Evolutionary conservation across 2,113 vertebrate species (phyloP).

Genomic region (Australoheros scitulus): DNA sequence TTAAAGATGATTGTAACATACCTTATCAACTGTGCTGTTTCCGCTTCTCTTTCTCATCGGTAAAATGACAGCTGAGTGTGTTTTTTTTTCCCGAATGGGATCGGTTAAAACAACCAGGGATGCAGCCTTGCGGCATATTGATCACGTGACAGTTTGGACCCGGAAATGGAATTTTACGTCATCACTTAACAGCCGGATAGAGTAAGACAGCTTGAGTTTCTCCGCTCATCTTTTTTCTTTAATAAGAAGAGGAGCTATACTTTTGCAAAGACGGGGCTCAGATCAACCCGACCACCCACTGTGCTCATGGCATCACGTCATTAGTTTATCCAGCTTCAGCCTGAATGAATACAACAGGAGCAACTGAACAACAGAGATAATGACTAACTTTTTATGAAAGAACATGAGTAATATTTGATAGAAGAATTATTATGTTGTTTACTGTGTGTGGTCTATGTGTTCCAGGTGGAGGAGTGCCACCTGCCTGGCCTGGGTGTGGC

Average conservation of each 20-base stretch:
- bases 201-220: neutral
- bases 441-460: slow-evolving; percentile 15
- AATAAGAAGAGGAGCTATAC: neutral
- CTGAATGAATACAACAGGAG: neutral
- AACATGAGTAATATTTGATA: neutral
- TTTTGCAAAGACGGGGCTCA: neutral
- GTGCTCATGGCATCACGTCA: neutral
- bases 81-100: no score
- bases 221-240: neutral
- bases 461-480: slow-evolving; percentile 96
- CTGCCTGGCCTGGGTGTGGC: slow-evolving; percentile 95
- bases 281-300: neutral
- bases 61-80: no score
- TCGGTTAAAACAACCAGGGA: no score
- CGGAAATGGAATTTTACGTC: no score
- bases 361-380: neutral
- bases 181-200: no score
- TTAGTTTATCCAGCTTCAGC: neutral
- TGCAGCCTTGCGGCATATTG: no score
- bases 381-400: neutral
- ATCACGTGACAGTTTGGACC: no score
- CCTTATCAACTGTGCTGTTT: no score
- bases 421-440: neutral
- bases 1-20: no score
- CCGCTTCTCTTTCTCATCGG: no score